These are phyloP conservation scores for Parelbella ahira DNA, from an alignment of 2,888 invertebrate species.

Conservation along the genomic window DNA sequence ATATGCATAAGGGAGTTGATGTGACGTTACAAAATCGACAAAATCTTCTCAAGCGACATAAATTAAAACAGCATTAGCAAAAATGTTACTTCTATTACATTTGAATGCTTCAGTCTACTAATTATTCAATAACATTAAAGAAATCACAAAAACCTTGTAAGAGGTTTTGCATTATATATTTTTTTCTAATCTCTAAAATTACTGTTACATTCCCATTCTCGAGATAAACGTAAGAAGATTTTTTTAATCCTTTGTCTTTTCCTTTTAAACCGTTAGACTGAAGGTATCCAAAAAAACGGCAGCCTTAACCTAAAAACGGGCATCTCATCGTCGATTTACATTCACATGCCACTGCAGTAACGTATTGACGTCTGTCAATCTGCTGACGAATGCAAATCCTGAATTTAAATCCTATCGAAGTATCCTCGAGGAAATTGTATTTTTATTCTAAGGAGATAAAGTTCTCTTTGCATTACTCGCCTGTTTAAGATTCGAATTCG, in stretches of 20 bases:
- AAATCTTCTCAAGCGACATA: too few species aligned
- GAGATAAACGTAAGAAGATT: too few species aligned
- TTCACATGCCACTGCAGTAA: conserved; percentile 28
- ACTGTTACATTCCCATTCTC: conserved; percentile 11
- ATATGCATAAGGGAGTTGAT: too few species aligned
- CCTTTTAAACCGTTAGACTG: conserved; percentile 15
- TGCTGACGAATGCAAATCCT: conserved; percentile 39
- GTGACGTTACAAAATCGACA: too few species aligned
- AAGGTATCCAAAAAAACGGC: conserved; percentile 19
- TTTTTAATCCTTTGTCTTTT: neutral
- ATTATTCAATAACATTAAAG: too few species aligned
- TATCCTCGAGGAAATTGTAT: neutral
- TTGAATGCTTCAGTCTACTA: too few species aligned
- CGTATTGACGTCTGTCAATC: conserved; percentile 54
- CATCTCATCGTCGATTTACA: conserved; percentile 20
- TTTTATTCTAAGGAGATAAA: conserved; percentile 8
- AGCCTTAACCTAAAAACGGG: conserved; percentile 39
- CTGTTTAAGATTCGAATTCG: neutral
- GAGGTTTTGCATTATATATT: too few species aligned
- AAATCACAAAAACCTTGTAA: too few species aligned
- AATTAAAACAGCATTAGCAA: too few species aligned
- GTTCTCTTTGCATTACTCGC: neutral
- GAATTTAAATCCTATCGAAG: conserved; percentile 33
- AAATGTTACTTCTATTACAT: too few species aligned
- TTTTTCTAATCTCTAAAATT: neutral